Evolutionary conservation across 2,797 vertebrate species (phyloP).

Genomic region (Neopelma chrysocephalum): DNA sequence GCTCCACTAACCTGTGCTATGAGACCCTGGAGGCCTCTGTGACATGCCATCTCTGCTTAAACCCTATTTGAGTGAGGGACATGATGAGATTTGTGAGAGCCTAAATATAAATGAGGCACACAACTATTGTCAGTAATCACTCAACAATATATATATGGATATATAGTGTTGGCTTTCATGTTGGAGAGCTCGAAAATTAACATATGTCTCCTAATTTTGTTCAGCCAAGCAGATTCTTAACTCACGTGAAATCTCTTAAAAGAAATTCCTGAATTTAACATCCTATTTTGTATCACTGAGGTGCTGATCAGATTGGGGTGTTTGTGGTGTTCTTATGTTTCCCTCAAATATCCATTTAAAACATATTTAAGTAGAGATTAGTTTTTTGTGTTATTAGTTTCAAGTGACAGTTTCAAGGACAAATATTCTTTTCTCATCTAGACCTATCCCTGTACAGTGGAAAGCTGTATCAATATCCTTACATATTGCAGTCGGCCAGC

Average conservation of each 20-base stretch:
- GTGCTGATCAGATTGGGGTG: background rate
- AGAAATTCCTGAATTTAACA: background rate
- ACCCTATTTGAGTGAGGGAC: background rate
- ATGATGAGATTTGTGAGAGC: background rate
- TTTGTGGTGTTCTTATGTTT: background rate
- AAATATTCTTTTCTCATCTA: background rate
- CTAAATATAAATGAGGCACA: background rate
- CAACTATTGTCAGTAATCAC: background rate
- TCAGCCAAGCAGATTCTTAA: background rate
- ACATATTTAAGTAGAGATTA: background rate
- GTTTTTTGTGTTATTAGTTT: background rate
- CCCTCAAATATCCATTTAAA: background rate
- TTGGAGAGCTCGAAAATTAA: background rate
- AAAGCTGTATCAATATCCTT: background rate
- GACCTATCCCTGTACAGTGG: background rate
- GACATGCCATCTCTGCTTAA: background rate
- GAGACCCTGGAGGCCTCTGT: background rate
- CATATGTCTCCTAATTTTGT: background rate
- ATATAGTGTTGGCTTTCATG: background rate
- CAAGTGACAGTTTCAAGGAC: background rate
- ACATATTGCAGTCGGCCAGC: background rate
- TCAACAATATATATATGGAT: background rate
- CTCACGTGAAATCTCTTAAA: rapidly evolving
- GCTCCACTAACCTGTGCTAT: background rate
- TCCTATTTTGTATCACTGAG: background rate